phyloP scores from a whole-genome alignment of 2,797 vertebrate species.

The Gymnoscopelus braueri region DNA sequence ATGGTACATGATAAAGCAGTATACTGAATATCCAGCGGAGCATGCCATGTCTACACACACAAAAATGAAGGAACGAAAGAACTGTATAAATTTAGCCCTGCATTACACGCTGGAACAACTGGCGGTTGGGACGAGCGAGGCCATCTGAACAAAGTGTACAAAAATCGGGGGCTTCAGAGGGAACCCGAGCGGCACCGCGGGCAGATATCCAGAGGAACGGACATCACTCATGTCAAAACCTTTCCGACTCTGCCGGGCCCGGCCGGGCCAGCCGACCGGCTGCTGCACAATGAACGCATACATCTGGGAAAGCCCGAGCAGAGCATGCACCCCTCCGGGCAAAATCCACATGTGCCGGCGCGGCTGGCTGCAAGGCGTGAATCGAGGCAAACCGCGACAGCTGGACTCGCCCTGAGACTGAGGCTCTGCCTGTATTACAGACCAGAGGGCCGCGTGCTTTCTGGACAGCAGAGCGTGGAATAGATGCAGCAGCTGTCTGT shows the following conservation, averaged over 20 bases:
- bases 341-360: slow-evolving; percentile 63
- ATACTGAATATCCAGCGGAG: slow-evolving; percentile 32
- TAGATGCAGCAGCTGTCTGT: slow-evolving; percentile 73
- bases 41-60: slow-evolving; percentile 16
- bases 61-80: slow-evolving; percentile 18
- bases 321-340: slow-evolving; percentile 47
- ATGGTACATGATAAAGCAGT: no score
- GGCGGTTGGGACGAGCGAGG: slow-evolving; percentile 16
- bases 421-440: slow-evolving; percentile 50
- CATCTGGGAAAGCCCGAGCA: slow-evolving; percentile 53
- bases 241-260: slow-evolving; percentile 35
- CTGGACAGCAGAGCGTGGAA: slow-evolving; percentile 61
- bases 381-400: slow-evolving; percentile 56
- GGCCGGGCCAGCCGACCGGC: slow-evolving; percentile 24
- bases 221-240: slow-evolving; percentile 47
- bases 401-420: slow-evolving; percentile 55
- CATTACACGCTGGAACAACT: slow-evolving; percentile 48
- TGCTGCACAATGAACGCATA: slow-evolving; percentile 64
- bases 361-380: slow-evolving; percentile 42
- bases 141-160: slow-evolving; percentile 2
- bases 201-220: slow-evolving; percentile 47
- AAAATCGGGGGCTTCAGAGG: slow-evolving; percentile 17
- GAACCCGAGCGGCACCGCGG: slow-evolving; percentile 42
- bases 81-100: slow-evolving; percentile 38
- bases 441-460: slow-evolving; percentile 53